phyloP scores from a whole-genome alignment of 2,113 vertebrate genomes.

The Phycodurus eques region DNA sequence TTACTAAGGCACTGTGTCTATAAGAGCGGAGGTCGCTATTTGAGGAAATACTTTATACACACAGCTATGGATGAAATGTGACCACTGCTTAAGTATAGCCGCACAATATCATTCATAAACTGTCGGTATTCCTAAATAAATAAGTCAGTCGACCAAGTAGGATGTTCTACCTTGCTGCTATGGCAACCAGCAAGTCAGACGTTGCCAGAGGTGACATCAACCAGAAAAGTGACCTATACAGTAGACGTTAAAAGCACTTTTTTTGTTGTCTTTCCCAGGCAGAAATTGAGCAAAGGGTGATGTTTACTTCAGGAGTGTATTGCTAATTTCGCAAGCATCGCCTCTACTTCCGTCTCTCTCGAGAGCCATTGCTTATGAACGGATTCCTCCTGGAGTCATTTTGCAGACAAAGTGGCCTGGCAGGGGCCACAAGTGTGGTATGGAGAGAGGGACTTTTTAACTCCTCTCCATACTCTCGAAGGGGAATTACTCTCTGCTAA shows the following conservation, averaged over 20 bases:
- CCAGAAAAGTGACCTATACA: neutral
- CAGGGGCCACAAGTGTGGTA: conserved; percentile 50
- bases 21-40: too few species aligned
- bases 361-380: conserved; percentile 25
- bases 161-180: conserved; percentile 45
- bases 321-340: conserved; percentile 7
- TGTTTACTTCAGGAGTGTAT: neutral
- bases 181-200: conserved; percentile 52
- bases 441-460: conserved; percentile 50
- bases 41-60: too few species aligned
- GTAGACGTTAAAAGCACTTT: neutral
- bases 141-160: conserved; percentile 2
- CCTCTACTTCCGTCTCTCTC: neutral
- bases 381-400: conserved; percentile 40
- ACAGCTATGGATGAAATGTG: too few species aligned
- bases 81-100: too few species aligned
- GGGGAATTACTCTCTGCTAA: conserved; percentile 33
- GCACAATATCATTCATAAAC: too few species aligned
- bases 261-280: neutral
- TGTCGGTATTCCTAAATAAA: conserved; percentile 13
- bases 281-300: neutral
- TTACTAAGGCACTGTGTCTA: too few species aligned
- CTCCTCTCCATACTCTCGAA: conserved; percentile 37
- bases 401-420: conserved; percentile 42
- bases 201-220: conserved; percentile 50